Base-by-base conservation (phyloP, 2,113 vertebrate genomes). In the Melanerpes formicivorus region DNA sequence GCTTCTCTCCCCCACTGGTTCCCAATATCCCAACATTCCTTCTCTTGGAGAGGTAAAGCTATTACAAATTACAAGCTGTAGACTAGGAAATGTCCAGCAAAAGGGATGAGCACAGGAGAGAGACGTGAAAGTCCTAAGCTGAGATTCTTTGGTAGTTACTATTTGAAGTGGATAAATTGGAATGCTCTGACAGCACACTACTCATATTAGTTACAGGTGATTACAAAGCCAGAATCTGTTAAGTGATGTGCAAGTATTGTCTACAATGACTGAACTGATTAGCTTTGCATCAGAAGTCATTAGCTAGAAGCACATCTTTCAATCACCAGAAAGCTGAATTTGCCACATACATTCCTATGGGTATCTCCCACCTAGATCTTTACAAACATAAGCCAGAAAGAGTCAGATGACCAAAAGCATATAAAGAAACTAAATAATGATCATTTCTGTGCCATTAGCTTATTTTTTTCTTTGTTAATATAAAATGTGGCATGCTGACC, bases 401-500 rank as follows among this genome's bases (percentile, higher is more conserved):
- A 2, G 2, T 29, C 27, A 86, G 16, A 29, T 54, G 32, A 71
- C 4, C 23, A 77, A 80, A 66, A 82, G 17, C 14, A 82, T 11
- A 80, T 2, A 50, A 90, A 87, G 19, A 77, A 91, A 90, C 21
- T 34, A 80, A 84, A 46, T 18, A 75, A 69, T 3, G 4, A 19
- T 32, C 0, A 3, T 23, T 19, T 71, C 21, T 30, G 18, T 55
- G 4, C 40, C 15, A 26, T 27, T 5, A 54, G 44, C 7, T 21
- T 9, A 11, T 37, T 29, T 55, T n/a, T 8, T 29, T 29, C 23
- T 18, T 11, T 23, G 23, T 52, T 23, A 52, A 64, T 29, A 11
- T 2, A 27, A 55, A 50, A 30, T 16, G 11, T 60, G 37, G 15
- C n/a, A 87, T 79, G 67, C 98, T 97, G 90, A 99, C 99, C 99